Conservation (phyloP, 2,888 invertebrate species). For the Drosophila greeni region DNA sequence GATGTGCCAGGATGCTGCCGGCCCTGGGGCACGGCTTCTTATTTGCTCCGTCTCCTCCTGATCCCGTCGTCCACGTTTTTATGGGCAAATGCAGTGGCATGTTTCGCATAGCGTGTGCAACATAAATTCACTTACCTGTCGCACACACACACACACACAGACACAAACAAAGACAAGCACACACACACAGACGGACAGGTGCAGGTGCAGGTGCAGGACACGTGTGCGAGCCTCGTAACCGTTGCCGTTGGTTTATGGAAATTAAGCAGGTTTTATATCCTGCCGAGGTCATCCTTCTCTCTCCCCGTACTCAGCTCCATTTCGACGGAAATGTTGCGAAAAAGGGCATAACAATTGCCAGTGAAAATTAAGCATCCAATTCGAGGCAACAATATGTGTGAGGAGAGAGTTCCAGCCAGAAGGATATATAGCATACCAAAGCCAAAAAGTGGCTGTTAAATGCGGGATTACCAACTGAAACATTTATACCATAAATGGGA, state of each 20-base stretch:
- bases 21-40: slow-evolving; percentile 28
- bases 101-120: slow-evolving; percentile 68
- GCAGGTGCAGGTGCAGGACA: slow-evolving; percentile 13
- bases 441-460: not conserved
- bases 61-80: slow-evolving; percentile 42
- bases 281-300: slow-evolving; percentile 4
- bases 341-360: slow-evolving; percentile 5
- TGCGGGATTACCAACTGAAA: not conserved
- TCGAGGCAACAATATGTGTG: not conserved
- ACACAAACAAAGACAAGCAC: not conserved
- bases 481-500: not conserved
- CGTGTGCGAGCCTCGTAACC: slow-evolving; percentile 24
- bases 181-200: slow-evolving; percentile 16
- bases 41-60: slow-evolving; percentile 28
- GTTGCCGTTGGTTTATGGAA: slow-evolving; percentile 50
- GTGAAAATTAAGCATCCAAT: slow-evolving; percentile 4
- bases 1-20: slow-evolving; percentile 27
- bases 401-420: not conserved
- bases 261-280: slow-evolving; percentile 50
- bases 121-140: slow-evolving; percentile 71
- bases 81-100: slow-evolving; percentile 67
- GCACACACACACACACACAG: slow-evolving; percentile 41
- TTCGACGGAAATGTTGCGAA: not conserved
- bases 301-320: not conserved
- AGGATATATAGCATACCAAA: not conserved